Conservation (phyloP, 2,797 vertebrate species). For the Cichlasoma orientale region DNA sequence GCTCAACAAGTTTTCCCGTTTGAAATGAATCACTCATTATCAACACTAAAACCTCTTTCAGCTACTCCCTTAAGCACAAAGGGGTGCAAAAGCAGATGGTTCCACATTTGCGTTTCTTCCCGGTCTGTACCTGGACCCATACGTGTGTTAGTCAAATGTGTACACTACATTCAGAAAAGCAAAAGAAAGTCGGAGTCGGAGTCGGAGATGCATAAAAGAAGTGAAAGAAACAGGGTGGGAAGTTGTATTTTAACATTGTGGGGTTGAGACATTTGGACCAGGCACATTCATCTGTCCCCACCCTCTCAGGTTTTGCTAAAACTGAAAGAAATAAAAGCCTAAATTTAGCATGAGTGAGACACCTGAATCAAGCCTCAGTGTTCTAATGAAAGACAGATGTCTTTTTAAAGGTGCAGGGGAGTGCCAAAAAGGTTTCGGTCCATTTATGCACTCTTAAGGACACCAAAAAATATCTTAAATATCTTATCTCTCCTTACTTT, state of each 20-base stretch:
- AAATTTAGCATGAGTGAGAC: conserved; percentile 45
- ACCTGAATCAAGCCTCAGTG: conserved; percentile 26
- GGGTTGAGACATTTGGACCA: conserved; percentile 45
- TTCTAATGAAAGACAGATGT: conserved; percentile 50
- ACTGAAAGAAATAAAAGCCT: conserved; percentile 45
- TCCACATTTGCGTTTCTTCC: background rate
- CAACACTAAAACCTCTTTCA: conserved; percentile 14
- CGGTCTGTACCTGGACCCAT: background rate
- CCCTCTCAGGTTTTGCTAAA: conserved; percentile 31
- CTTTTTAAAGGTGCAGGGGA: conserved; percentile 25
- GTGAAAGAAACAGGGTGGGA: conserved; percentile 32
- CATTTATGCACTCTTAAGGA: conserved; percentile 13
- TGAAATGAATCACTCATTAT: conserved; percentile 43
- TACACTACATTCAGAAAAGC: conserved; percentile 35
- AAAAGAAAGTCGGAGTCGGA: conserved; percentile 7
- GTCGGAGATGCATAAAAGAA: conserved; percentile 31
- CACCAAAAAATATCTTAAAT: background rate
- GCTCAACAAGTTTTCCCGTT: conserved; percentile 41
- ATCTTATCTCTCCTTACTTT: background rate
- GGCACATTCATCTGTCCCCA: conserved; percentile 53
- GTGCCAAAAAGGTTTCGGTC: conserved; percentile 8
- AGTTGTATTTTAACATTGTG: conserved; percentile 40
- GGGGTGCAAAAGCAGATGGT: background rate
- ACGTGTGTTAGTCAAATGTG: background rate
- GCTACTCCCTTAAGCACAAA: background rate